These are phyloP conservation scores for Tautogolabrus adspersus DNA, from an alignment of 2,113 vertebrate genomes.

Conservation along the genomic window DNA sequence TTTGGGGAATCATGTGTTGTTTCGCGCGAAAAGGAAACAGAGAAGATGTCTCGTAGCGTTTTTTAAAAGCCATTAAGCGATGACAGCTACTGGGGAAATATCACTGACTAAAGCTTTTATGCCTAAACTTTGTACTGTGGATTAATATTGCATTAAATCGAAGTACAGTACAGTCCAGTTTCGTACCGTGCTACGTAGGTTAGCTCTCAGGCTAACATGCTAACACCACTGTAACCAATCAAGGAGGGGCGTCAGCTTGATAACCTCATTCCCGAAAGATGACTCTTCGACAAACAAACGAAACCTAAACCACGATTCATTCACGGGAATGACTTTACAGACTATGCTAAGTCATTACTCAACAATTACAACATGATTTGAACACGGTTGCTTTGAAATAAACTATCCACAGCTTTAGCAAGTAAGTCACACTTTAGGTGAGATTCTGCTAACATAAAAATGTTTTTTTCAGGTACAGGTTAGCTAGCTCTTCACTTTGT, in stretches of 20 bases:
- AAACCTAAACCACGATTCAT: background rate
- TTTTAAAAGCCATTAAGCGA: background rate
- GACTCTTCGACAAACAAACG: background rate
- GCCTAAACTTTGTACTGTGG: rapidly evolving
- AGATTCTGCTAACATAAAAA: no score
- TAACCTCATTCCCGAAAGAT: background rate
- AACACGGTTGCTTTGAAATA: no score
- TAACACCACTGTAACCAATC: background rate
- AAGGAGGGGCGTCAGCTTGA: background rate
- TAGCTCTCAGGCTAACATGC: slow-evolving; percentile 39
- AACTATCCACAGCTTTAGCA: no score
- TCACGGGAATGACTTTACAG: no score
- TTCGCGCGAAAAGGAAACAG: slow-evolving; percentile 2
- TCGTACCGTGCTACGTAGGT: slow-evolving; percentile 10
- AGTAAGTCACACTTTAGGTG: no score
- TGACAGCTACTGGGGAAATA: background rate
- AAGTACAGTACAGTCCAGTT: background rate
- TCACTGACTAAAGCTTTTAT: background rate
- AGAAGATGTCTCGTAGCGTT: background rate
- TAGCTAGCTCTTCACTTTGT: no score
- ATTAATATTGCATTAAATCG: background rate
- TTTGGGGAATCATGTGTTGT: no score
- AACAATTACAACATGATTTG: no score
- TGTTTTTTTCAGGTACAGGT: no score
- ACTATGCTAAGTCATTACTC: no score